Percentiles rank a stretch among this genome's conserved stretches.
Evolutionary conservation across 2,797 vertebrate genomes (phyloP).

Genomic region (Lepilemur septentrionalis): DNA sequence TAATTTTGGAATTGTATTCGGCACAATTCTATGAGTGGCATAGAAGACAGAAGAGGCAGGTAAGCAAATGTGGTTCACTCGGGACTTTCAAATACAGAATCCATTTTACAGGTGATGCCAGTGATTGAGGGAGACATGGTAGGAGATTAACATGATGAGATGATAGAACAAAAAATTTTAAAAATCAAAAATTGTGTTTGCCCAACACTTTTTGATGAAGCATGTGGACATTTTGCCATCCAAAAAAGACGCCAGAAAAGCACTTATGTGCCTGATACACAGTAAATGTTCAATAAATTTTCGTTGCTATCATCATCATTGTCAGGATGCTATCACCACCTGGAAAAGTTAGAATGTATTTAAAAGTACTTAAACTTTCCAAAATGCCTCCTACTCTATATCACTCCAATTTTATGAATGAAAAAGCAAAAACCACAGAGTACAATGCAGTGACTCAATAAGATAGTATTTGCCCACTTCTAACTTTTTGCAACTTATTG

Average conservation of each 20-base stretch:
- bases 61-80: neutral
- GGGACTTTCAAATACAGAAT: neutral
- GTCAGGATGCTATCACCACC: neutral
- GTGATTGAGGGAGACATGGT: neutral
- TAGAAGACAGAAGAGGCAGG: conserved; percentile 45
- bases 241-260: neutral
- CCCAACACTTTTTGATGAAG: neutral
- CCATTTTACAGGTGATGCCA: neutral
- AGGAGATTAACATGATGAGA: neutral
- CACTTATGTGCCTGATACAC: neutral
- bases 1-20: conserved; percentile 47
- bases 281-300: neutral
- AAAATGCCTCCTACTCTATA: neutral
- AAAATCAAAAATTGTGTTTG: neutral
- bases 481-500: neutral
- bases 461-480: neutral
- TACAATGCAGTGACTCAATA: neutral
- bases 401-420: neutral
- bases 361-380: neutral
- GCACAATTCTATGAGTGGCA: neutral
- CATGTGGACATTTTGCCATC: neutral
- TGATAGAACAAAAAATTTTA: neutral
- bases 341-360: neutral
- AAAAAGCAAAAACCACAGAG: neutral
- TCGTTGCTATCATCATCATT: neutral